A percentile compares a stretch with the other conserved stretches of the same genome.
Evolutionary conservation across 2,888 invertebrate species (phyloP).

Genomic region (Quadriops clusia): DNA sequence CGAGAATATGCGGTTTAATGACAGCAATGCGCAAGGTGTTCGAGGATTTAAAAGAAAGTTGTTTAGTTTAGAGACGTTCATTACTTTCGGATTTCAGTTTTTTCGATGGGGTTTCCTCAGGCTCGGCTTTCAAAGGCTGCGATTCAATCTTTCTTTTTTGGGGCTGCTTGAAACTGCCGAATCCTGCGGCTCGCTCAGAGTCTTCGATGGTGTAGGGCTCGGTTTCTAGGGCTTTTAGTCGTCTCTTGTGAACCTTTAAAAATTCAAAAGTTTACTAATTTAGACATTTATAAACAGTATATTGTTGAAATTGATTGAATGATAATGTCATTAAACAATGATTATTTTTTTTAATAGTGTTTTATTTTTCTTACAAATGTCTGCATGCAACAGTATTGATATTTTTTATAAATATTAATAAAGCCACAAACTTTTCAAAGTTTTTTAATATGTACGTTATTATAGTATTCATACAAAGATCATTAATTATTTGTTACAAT

Average conservation of each 20-base stretch:
- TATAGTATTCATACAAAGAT: too few species aligned
- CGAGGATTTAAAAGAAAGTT: slow-evolving; percentile 16
- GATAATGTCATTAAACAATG: too few species aligned
- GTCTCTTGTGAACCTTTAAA: slow-evolving; percentile 85
- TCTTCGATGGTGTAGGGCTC: slow-evolving; percentile 87
- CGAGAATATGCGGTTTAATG: slow-evolving; percentile 14
- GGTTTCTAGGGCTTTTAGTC: slow-evolving; percentile 74
- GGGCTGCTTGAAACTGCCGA: slow-evolving; percentile 64
- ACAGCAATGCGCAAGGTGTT: background rate
- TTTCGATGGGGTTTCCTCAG: background rate
- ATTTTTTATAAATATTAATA: too few species aligned
- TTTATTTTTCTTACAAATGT: too few species aligned
- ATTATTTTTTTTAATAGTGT: too few species aligned
- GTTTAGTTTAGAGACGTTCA: slow-evolving; percentile 7
- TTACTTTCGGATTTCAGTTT: too few species aligned
- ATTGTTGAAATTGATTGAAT: too few species aligned
- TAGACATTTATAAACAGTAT: slow-evolving; percentile 13
- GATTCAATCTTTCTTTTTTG: slow-evolving; percentile 62
- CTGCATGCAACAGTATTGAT: too few species aligned
- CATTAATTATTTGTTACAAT: too few species aligned
- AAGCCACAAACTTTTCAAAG: too few species aligned
- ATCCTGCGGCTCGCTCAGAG: slow-evolving; percentile 83
- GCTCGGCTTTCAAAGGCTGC: slow-evolving; percentile 38
- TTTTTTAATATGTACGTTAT: too few species aligned
- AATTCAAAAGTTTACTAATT: too few species aligned